A percentile compares a stretch with the other conserved stretches of the same genome.
Conservation (phyloP, 2,888 invertebrate genomes). For the Drosophila kanekoi region DNA sequence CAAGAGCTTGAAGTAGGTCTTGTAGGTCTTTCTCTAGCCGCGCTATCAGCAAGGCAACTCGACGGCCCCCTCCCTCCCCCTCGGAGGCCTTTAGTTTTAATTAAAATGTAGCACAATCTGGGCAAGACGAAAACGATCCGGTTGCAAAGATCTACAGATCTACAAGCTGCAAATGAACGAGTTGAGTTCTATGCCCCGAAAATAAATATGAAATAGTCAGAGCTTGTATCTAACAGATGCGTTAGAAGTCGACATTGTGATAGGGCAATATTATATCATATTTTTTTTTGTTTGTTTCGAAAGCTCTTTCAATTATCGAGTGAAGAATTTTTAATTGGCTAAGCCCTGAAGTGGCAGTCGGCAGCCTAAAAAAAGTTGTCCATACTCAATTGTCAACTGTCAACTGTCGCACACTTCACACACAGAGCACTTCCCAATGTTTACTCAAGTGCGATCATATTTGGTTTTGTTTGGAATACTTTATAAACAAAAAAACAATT, state of each 20-base stretch:
- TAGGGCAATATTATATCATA: conserved; percentile 2
- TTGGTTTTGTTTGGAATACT: conserved; percentile 8
- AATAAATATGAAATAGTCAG: conserved; percentile 45
- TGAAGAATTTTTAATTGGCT: conserved; percentile 67
- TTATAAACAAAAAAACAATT: conserved; percentile 23
- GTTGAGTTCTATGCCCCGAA: conserved; percentile 63
- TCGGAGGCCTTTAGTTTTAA: conserved; percentile 55
- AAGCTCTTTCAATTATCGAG: conserved; percentile 16
- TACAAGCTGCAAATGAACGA: conserved; percentile 62
- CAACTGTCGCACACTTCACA: conserved; percentile 16
- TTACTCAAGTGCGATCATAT: conserved; percentile 55
- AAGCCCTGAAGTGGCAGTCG: conserved; percentile 37
- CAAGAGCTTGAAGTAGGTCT: conserved; percentile 8
- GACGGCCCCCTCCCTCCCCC: conserved; percentile 2
- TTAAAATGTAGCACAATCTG: conserved; percentile 65
- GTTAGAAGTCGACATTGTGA: conserved; percentile 58
- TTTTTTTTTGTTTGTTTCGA: conserved; percentile 28
- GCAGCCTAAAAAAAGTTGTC: conserved; percentile 13
- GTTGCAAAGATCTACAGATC: conserved; percentile 36
- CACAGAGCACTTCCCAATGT: conserved; percentile 36
- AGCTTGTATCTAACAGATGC: conserved; percentile 41
- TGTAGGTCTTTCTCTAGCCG: neutral
- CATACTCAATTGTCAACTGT: conserved; percentile 32
- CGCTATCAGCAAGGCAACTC: conserved; percentile 9
- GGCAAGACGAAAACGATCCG: conserved; percentile 46